phyloP scores from a whole-genome alignment of 30 jellyfish, hydroid and myxozoan species.

The Haliclystus octoradiatus region DNA sequence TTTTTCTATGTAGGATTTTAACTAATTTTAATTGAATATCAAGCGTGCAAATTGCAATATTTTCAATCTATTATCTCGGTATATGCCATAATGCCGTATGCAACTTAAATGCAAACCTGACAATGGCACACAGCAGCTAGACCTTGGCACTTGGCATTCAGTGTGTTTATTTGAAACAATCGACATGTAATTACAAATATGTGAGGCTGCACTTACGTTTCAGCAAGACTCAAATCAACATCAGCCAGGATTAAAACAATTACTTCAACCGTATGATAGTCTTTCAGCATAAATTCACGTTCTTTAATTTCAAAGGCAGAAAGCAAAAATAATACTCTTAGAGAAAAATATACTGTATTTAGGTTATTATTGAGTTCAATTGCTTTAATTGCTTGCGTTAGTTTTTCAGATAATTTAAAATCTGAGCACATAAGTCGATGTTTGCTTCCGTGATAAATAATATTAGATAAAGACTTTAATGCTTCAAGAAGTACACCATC shows the following conservation, averaged over 20 bases:
- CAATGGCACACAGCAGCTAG: too few species aligned
- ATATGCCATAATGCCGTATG: too few species aligned
- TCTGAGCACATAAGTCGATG: background rate
- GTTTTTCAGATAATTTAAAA: background rate
- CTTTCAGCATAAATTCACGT: conserved; percentile 29
- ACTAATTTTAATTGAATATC: too few species aligned
- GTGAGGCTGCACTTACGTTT: background rate
- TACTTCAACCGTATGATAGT: background rate
- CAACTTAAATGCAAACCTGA: too few species aligned
- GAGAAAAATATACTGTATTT: background rate
- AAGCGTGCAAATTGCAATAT: too few species aligned
- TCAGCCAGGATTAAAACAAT: background rate
- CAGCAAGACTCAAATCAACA: background rate
- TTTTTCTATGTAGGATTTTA: too few species aligned
- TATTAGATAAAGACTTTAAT: background rate
- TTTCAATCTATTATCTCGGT: too few species aligned
- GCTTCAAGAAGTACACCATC: background rate
- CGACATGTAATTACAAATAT: too few species aligned
- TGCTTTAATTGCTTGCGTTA: background rate
- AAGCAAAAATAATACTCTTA: conserved; percentile 52
- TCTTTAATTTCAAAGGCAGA: conserved; percentile 63
- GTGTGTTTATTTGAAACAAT: too few species aligned
- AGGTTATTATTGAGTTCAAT: background rate
- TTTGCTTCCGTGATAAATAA: background rate
- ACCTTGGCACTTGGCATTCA: too few species aligned